Conservation (phyloP, 1,140 invertebrate species). For the Potamilus streckersoni region DNA sequence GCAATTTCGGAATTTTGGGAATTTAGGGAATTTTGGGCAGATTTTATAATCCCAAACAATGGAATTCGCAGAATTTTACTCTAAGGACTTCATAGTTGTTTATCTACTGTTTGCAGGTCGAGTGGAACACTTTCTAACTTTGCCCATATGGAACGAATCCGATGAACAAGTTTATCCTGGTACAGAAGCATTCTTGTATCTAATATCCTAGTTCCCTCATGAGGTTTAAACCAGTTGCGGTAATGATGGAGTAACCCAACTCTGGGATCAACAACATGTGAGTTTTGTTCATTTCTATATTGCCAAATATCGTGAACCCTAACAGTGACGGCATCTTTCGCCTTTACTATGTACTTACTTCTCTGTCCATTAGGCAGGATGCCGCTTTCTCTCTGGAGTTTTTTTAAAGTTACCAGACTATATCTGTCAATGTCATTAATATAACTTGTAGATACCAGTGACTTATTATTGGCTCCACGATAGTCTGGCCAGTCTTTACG, state of each 20-base stretch:
- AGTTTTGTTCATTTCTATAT: not conserved
- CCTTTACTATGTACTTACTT: slow-evolving; percentile 19
- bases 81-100: not conserved
- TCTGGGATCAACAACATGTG: not conserved
- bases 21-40: too few relatives aligned
- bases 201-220: not conserved
- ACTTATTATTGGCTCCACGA: not conserved
- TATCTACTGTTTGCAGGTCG: not conserved
- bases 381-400: not conserved
- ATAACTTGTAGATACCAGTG: not conserved
- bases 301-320: slow-evolving; percentile 10
- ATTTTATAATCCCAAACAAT: not conserved
- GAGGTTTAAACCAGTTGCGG: slow-evolving; percentile 8
- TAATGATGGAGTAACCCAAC: slow-evolving; percentile 22
- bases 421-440: not conserved
- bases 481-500: slow-evolving; percentile 11
- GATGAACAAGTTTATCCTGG: not conserved
- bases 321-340: not conserved
- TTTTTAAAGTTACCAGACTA: slow-evolving; percentile 16
- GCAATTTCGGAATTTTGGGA: too few relatives aligned
- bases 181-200: not conserved
- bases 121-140: not conserved
- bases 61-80: not conserved
- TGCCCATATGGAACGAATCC: slow-evolving; percentile 2
- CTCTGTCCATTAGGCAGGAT: not conserved